Conservation (phyloP, 2,888 invertebrate species). For the Acleris holmiana region DNA sequence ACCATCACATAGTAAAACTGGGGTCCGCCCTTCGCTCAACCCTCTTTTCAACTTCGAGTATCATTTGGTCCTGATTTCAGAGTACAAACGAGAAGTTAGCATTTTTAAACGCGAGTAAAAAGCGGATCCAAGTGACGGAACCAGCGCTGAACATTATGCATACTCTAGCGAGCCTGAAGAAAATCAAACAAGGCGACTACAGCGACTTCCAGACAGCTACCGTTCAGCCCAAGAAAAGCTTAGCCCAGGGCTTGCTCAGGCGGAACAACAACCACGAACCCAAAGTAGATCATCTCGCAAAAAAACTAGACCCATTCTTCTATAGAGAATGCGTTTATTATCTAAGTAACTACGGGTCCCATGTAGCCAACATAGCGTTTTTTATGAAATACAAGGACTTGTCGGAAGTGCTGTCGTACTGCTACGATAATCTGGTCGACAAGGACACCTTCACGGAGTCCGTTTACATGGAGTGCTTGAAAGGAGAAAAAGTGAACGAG, state of each 20-base stretch:
- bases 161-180: slow-evolving; percentile 82
- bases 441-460: slow-evolving; percentile 89
- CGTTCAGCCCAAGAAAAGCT: slow-evolving; percentile 65
- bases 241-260: slow-evolving; percentile 75
- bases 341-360: slow-evolving; percentile 91
- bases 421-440: slow-evolving; percentile 87
- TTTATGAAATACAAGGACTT: slow-evolving; percentile 89
- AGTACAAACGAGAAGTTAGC: slow-evolving; percentile 74
- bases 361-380: slow-evolving; percentile 89
- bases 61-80: slow-evolving; percentile 47
- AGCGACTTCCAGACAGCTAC: slow-evolving; percentile 76
- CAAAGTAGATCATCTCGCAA: slow-evolving; percentile 63
- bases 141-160: slow-evolving; percentile 86
- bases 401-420: slow-evolving; percentile 87
- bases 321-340: slow-evolving; percentile 93
- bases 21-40: too few species aligned
- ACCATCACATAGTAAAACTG: too few species aligned
- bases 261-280: slow-evolving; percentile 68
- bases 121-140: slow-evolving; percentile 78
- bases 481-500: slow-evolving; percentile 85
- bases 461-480: slow-evolving; percentile 88
- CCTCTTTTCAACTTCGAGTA: too few species aligned
- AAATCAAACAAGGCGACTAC: slow-evolving; percentile 83
- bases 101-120: slow-evolving; percentile 73
- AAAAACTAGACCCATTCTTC: slow-evolving; percentile 82